These are phyloP conservation scores for Leptinotarsa juncta DNA, from an alignment of 2,888 invertebrate genomes.

Conservation along the genomic window DNA sequence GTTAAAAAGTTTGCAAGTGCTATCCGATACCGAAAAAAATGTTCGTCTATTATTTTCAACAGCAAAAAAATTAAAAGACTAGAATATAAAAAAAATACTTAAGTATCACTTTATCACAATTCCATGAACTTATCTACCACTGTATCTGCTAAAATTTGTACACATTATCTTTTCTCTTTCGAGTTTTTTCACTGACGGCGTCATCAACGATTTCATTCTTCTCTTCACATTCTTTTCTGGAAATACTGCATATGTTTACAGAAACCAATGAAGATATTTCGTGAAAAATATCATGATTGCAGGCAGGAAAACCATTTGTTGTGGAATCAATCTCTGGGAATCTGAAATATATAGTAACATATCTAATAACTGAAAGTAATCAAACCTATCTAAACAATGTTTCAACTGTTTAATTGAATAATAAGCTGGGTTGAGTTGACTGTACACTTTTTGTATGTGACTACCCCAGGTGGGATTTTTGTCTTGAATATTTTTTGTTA, in stretches of 20 bases:
- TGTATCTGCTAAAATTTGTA: not conserved
- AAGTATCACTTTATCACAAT: slow-evolving; percentile 13
- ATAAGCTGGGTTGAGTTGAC: no score
- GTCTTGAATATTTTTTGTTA: no score
- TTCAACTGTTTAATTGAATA: no score
- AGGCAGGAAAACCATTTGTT: not conserved
- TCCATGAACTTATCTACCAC: not conserved
- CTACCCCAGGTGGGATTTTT: no score
- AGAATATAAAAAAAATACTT: slow-evolving; percentile 1
- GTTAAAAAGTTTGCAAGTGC: no score
- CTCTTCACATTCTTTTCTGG: no score
- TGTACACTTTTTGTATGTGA: no score
- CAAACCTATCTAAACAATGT: no score
- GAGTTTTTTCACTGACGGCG: no score
- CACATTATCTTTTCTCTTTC: not conserved
- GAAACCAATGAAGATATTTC: not conserved
- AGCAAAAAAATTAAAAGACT: not conserved
- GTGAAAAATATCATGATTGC: not conserved
- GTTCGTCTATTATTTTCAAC: not conserved
- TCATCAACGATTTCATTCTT: no score
- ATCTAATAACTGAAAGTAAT: not conserved
- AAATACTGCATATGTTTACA: no score
- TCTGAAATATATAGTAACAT: not conserved
- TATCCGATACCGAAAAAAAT: not conserved
- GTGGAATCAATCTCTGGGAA: not conserved